These are phyloP conservation scores for Mayetiola destructor DNA, from an alignment of 2,888 invertebrate genomes.

Conservation along the genomic window DNA sequence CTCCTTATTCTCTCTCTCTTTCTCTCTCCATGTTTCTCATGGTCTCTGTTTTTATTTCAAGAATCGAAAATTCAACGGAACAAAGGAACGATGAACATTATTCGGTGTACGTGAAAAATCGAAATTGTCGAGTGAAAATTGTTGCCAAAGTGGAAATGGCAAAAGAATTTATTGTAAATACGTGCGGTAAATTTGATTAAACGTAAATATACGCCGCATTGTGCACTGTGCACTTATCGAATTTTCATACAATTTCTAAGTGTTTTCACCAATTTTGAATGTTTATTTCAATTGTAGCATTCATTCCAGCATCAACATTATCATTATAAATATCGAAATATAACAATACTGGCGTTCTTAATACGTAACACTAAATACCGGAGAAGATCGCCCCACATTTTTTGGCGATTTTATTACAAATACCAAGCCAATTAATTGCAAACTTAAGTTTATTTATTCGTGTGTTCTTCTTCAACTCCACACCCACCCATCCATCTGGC, in stretches of 20 bases:
- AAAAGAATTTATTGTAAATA: constrained; percentile 4
- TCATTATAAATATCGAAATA: no score
- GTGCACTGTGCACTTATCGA: constrained; percentile 5
- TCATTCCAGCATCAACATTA: no score
- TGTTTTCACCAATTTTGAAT: not conserved
- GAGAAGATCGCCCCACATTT: not conserved
- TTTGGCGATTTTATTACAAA: not conserved
- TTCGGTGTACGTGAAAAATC: no score
- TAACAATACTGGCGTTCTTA: not conserved
- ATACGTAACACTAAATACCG: not conserved
- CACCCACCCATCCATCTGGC: no score
- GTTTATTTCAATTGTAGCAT: not conserved
- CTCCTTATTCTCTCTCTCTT: no score
- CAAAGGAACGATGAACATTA: no score
- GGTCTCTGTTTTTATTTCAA: no score
- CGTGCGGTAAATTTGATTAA: constrained; percentile 10
- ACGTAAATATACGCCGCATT: not conserved
- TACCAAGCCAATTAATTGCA: constrained; percentile 5
- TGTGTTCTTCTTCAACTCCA: no score
- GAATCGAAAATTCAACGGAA: no score
- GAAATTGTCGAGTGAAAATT: no score
- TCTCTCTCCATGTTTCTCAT: no score
- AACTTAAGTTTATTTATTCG: no score
- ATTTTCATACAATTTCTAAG: constrained; percentile 1
- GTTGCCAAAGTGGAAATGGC: not conserved